Evolutionary conservation across 2,888 invertebrate species (phyloP).

Genomic region (Encarsia formosa): DNA sequence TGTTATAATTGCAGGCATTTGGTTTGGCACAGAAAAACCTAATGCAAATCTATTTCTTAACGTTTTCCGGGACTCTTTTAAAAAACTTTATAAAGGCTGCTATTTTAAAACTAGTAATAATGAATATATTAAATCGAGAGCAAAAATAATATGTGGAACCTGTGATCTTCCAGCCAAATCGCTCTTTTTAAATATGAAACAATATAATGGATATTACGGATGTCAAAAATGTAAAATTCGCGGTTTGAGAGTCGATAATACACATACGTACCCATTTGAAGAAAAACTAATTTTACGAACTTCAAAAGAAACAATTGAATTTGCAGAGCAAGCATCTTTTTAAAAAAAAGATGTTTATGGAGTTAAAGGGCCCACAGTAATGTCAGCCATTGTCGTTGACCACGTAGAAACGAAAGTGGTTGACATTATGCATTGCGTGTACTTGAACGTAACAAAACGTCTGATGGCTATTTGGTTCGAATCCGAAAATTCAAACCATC

Average conservation of each 20-base stretch:
- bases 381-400: background rate
- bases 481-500: background rate
- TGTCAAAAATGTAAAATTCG: background rate
- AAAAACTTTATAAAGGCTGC: background rate
- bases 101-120: background rate
- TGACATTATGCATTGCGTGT: conserved; percentile 1
- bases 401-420: background rate
- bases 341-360: background rate
- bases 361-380: background rate
- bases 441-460: background rate
- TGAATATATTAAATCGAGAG: conserved; percentile 1
- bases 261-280: background rate
- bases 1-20: background rate
- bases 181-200: conserved; percentile 12
- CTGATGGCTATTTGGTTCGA: conserved; percentile 6
- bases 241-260: background rate
- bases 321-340: background rate
- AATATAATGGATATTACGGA: background rate
- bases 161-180: conserved; percentile 21
- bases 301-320: background rate
- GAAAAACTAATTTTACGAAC: background rate
- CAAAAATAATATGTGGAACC: conserved; percentile 12
- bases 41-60: background rate
- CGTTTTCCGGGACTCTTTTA: background rate
- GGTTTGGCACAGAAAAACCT: background rate